phyloP scores from a whole-genome alignment of 2,888 invertebrate genomes.

The Hyles lineata region DNA sequence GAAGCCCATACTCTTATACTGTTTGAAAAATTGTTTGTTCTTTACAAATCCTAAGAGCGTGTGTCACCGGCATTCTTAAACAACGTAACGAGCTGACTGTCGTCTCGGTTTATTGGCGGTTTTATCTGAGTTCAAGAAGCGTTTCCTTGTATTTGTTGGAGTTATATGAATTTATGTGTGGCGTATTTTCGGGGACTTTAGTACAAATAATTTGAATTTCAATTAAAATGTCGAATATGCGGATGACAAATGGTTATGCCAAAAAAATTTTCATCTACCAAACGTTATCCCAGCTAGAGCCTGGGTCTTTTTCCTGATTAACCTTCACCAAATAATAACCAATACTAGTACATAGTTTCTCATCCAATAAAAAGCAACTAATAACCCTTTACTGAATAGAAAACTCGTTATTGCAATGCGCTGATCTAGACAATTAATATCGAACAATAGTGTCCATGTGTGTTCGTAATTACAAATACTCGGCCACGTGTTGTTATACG shows the following conservation, averaged over 20 bases:
- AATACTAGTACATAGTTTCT: too few relatives aligned
- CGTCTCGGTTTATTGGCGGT: background rate
- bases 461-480: background rate
- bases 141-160: background rate
- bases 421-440: constrained; percentile 2
- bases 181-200: background rate
- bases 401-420: background rate
- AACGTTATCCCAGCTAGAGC: too few relatives aligned
- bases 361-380: too few relatives aligned
- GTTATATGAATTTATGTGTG: background rate
- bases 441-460: background rate
- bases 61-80: background rate
- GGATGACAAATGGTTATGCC: background rate
- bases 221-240: background rate
- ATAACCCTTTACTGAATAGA: background rate
- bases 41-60: background rate
- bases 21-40: constrained; percentile 4
- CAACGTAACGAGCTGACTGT: background rate
- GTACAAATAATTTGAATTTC: background rate
- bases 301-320: too few relatives aligned
- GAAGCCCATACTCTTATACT: background rate
- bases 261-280: background rate
- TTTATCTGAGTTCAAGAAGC: background rate
- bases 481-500: background rate
- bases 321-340: too few relatives aligned